A percentile compares a stretch with the other conserved stretches of the same genome.
Conservation (phyloP, 2,797 vertebrate genomes). For the Myotis findleyi region DNA sequence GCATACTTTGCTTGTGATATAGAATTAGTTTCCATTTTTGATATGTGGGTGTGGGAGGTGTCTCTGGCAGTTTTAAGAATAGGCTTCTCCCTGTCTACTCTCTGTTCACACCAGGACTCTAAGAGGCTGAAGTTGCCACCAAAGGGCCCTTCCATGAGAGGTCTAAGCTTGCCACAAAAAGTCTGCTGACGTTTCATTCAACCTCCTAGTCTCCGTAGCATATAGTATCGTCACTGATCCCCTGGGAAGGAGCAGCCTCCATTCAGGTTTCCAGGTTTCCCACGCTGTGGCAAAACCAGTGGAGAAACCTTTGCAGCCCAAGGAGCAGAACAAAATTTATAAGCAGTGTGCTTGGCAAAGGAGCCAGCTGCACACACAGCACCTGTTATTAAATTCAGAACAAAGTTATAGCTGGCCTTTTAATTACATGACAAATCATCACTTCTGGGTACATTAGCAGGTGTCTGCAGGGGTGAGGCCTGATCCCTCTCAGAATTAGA, state of each 20-base stretch:
- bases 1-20: neutral
- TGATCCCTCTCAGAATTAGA: conserved; percentile 21
- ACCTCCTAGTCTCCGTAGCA: conserved; percentile 60
- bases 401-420: conserved; percentile 75
- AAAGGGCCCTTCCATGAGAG: conserved; percentile 62
- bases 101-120: conserved; percentile 10
- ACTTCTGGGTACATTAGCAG: conserved; percentile 47
- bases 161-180: conserved; percentile 67
- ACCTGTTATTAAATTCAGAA: conserved; percentile 71
- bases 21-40: neutral
- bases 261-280: conserved; percentile 75
- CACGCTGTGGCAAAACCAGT: conserved; percentile 62
- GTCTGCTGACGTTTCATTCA: conserved; percentile 76
- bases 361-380: conserved; percentile 64
- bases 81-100: neutral
- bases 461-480: conserved; percentile 1
- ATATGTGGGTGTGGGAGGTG: neutral
- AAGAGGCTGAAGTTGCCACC: neutral
- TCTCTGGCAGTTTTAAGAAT: neutral
- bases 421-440: conserved; percentile 19
- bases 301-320: conserved; percentile 76
- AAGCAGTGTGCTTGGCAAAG: conserved; percentile 72
- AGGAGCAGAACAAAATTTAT: conserved; percentile 67
- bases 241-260: conserved; percentile 71
- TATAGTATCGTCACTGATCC: conserved; percentile 73